phyloP scores from a whole-genome alignment of 2,888 invertebrate species.

The Lamellibrachia columna region DNA sequence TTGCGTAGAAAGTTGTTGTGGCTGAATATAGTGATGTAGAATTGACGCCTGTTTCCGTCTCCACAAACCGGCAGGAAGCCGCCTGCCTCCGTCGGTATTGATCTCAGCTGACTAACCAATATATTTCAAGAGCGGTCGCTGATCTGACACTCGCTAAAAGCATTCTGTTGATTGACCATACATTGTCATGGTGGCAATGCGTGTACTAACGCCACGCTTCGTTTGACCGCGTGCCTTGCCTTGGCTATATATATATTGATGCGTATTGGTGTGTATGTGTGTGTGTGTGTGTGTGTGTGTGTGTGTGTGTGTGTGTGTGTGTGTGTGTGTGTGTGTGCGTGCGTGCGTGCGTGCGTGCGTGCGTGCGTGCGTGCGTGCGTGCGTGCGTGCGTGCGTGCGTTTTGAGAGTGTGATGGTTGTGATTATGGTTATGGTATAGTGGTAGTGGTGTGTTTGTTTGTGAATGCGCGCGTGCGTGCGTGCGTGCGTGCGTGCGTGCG shows the following conservation, averaged over 20 bases:
- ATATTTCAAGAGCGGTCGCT: neutral
- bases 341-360: no score
- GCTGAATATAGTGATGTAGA: neutral
- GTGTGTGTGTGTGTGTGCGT: no score
- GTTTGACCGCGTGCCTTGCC: neutral
- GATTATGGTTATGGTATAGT: no score
- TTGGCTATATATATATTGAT: neutral
- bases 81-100: neutral
- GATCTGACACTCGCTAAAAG: neutral
- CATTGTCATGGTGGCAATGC: neutral
- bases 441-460: no score
- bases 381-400: no score
- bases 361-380: no score
- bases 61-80: neutral
- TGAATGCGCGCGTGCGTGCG: no score
- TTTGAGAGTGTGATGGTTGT: no score
- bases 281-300: no score
- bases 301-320: no score
- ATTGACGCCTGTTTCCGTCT: neutral
- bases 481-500: no score
- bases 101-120: neutral
- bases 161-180: constrained; percentile 13
- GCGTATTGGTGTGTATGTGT: no score
- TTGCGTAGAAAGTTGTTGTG: neutral
- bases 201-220: neutral